Percentiles rank a stretch among this genome's conserved stretches.
phyloP scores from a whole-genome alignment of 1,140 invertebrate species.

The Lasioglossum baleicum region DNA sequence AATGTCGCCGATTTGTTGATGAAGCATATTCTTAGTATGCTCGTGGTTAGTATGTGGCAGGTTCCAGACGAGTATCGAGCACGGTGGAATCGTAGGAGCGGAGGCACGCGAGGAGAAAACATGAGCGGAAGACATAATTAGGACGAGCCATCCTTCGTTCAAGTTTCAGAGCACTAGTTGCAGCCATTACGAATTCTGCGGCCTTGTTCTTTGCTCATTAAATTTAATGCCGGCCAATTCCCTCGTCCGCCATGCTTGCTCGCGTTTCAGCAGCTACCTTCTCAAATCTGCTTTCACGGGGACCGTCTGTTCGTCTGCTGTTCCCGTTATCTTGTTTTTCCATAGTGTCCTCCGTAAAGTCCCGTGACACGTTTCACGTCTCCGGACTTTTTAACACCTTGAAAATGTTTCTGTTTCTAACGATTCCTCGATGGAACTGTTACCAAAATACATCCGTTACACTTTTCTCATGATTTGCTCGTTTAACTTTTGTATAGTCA shows the following conservation, averaged over 20 bases:
- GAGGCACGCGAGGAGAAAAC: slow-evolving; percentile 1
- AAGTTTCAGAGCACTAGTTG: slow-evolving; percentile 5
- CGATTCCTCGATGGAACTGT: too few species aligned
- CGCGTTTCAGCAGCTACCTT: neutral
- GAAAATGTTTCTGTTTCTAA: too few species aligned
- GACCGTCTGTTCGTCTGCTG: neutral
- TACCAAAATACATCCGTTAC: too few species aligned
- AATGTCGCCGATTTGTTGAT: too few species aligned
- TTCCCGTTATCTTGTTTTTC: neutral
- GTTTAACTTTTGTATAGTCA: too few species aligned
- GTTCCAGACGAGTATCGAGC: neutral
- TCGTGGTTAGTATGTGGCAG: neutral
- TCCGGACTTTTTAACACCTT: too few species aligned
- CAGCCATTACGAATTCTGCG: slow-evolving; percentile 15
- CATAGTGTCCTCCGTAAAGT: too few species aligned
- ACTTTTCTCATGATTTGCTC: too few species aligned
- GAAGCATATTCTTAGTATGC: too few species aligned
- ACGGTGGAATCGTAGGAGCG: neutral
- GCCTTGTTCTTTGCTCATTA: slow-evolving; percentile 27
- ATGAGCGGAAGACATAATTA: slow-evolving; percentile 15
- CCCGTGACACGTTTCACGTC: too few species aligned
- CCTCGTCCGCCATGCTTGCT: neutral
- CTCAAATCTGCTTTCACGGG: slow-evolving; percentile 13
- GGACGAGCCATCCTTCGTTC: slow-evolving; percentile 21
- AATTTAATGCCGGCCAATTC: slow-evolving; percentile 6